Evolutionary conservation across 2,113 vertebrate species (phyloP).

Genomic region (Hoplias malabaricus): DNA sequence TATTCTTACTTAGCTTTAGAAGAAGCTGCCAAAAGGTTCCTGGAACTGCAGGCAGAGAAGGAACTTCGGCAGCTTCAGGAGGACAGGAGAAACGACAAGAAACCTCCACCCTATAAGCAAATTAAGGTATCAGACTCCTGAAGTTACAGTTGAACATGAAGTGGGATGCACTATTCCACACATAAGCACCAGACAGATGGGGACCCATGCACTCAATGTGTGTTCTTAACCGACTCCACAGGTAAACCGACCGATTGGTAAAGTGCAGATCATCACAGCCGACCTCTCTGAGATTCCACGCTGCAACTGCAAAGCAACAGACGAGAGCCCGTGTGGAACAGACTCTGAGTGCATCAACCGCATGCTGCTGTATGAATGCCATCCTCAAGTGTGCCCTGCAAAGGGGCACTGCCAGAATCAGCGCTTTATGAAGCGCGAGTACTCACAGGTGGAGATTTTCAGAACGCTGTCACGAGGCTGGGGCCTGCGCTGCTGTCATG

Average conservation of each 20-base stretch:
- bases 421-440: constrained; percentile 93
- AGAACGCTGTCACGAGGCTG: constrained; percentile 91
- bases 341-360: constrained; percentile 98
- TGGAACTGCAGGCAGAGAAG: constrained; percentile 93
- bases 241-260: constrained; percentile 94
- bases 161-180: not conserved
- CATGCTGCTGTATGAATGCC: constrained; percentile 97
- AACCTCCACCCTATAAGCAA: constrained; percentile 95
- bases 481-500: constrained; percentile 89
- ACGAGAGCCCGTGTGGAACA: constrained; percentile 92
- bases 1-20: constrained; percentile 80
- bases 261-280: constrained; percentile 95
- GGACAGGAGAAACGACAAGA: constrained; percentile 93
- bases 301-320: constrained; percentile 93
- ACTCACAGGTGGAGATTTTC: constrained; percentile 94
- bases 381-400: constrained; percentile 90
- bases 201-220: no score
- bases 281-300: constrained; percentile 93
- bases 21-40: constrained; percentile 90
- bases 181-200: not conserved
- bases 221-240: constrained; percentile 52
- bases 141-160: not conserved
- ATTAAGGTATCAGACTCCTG: constrained; percentile 77
- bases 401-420: constrained; percentile 92
- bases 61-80: constrained; percentile 94